Base-by-base conservation (phyloP, 2,888 invertebrate genomes). In the Brassicogethes aeneus region DNA sequence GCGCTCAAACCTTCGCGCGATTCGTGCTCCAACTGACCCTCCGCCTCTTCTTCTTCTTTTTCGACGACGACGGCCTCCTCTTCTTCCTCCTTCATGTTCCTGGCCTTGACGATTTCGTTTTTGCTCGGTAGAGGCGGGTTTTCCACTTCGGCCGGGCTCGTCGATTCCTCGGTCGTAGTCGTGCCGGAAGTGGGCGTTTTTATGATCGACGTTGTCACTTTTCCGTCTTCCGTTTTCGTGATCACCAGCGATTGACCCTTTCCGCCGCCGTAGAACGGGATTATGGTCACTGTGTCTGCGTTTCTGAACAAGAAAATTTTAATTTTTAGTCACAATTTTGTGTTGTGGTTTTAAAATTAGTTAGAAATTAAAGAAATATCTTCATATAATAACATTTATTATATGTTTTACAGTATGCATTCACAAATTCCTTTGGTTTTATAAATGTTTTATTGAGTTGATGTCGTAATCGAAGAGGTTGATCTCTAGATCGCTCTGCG, bases 221-320 rank as follows among this genome's bases (percentile, higher is more conserved):
- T 63, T 13, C 79, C 79, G 50, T 72, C 66, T 3, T 66, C 64
- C 39, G 72, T 70, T 64, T 73, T 74, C 37, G 70, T 72, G 38
- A 80, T 69, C 72, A 75, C 75, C 52, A 82, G 64, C 40, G 78
- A 75, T 62, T 83, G 80, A 1, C 85, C 85, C 56, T 77, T 79
- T 2, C 75, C 79, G 17, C 83, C 84, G 1, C 85, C 85, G 57
- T 85, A 85, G 64, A 79, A 85, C 10, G 82, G 79, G 31, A 82
- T 57, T 40, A 62, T 43, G 1, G 63, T 63, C 33, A 67, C 51
- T 56, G 59, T 64, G n/a, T n/a, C n/a, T n/a, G n/a, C n/a, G n/a
- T n/a, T n/a, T n/a, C n/a, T 41, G 41, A 2, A 42, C 41, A n/a
- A n/a, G n/a, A n/a, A n/a, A n/a, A n/a, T n/a, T n/a, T n/a, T n/a